Conservation (phyloP, 2,797 vertebrate species). For the Melanogrammus aeglefinus region DNA sequence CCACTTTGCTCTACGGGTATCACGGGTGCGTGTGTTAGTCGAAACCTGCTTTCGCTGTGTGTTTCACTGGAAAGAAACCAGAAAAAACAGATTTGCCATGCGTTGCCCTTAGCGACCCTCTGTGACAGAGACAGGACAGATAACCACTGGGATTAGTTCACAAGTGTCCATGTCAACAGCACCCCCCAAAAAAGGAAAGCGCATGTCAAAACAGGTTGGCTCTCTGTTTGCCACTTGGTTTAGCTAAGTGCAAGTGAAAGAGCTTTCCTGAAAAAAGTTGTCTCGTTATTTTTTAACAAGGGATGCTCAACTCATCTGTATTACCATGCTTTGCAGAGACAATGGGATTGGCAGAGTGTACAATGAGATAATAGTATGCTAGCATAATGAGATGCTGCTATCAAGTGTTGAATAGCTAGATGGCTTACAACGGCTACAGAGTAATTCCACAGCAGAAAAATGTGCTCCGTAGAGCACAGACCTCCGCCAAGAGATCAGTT, state of each 20-base stretch:
- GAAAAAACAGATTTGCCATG: neutral
- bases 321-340: too few species aligned
- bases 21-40: neutral
- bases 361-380: too few species aligned
- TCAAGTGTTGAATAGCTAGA: too few species aligned
- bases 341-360: too few species aligned
- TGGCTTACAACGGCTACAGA: neutral
- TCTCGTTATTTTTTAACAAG: neutral
- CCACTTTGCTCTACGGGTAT: neutral
- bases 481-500: neutral
- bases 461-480: neutral
- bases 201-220: neutral
- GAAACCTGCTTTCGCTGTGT: neutral
- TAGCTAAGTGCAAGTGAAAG: neutral
- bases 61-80: neutral
- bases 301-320: too few species aligned
- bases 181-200: neutral
- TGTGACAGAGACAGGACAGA: neutral
- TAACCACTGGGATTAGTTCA: neutral
- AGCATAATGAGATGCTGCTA: too few species aligned
- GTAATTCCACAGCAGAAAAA: neutral
- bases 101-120: neutral
- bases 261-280: neutral
- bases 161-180: slow-evolving; percentile 1
- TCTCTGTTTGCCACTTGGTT: neutral